Base-by-base conservation (phyloP, 2,888 invertebrate species). In the Diploptera punctata region DNA sequence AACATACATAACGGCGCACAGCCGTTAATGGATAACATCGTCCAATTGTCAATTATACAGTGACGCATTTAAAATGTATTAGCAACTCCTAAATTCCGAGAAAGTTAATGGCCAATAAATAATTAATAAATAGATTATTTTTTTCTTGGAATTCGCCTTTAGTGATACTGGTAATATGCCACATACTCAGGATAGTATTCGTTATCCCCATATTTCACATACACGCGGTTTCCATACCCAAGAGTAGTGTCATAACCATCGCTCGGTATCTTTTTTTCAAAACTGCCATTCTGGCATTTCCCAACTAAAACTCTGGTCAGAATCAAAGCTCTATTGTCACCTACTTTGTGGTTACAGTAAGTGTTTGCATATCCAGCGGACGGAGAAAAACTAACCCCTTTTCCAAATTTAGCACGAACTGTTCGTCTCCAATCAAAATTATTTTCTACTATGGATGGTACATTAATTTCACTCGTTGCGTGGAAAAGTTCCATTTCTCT, bases 111-210 rank as follows among this genome's bases (percentile, higher is more conserved):
- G n/a, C n/a, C n/a, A n/a, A n/a, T n/a, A n/a, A n/a, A n/a, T n/a
- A n/a, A n/a, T n/a, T n/a, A n/a, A n/a, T n/a, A n/a, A n/a, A n/a
- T n/a, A n/a, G n/a, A n/a, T n/a, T n/a, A n/a, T n/a, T n/a, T n/a
- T n/a, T n/a, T n/a, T n/a, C n/a, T n/a, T n/a, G n/a, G n/a, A n/a
- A n/a, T n/a, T n/a, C n/a, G n/a, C n/a, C n/a, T n/a, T n/a, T n/a
- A n/a, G n/a, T n/a, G n/a, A n/a, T n/a, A n/a, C n/a, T n/a, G n/a
- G 16, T 54, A 54, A 73, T 77, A 80, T 7, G 79, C 78, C 49
- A 81, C 77, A 76, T 81, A 82, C 16, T 76, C 76, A 1, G 82
- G 82, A 73, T 81, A 81, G 77, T 79, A 82, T 73, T 82, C 82
- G 68, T 78, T 77, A 70, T 82, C 82, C 68, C 79, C 80, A 76